Conservation (phyloP, 2,888 invertebrate species). For the Listrodromus nycthemerus region DNA sequence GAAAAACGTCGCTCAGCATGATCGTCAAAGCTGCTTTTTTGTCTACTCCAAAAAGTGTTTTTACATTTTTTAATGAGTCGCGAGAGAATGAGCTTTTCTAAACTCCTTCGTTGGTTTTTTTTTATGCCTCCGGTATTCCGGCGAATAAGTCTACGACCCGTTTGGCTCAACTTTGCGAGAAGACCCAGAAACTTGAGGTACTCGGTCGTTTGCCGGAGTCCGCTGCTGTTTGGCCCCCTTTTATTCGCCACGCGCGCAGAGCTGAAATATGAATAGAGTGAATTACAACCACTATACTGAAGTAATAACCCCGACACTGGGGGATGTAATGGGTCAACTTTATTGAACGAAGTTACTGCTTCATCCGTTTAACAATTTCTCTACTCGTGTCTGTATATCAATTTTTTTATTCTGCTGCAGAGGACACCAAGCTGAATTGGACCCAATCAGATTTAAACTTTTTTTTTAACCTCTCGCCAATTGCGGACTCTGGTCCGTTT, state of each 20-base stretch:
- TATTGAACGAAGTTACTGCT: constrained; percentile 30
- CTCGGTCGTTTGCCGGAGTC: constrained; percentile 14
- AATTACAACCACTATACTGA: constrained; percentile 12
- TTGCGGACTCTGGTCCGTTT: not conserved
- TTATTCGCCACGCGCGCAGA: constrained; percentile 28
- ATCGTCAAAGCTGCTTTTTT: constrained; percentile 26
- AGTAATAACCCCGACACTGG: constrained; percentile 18
- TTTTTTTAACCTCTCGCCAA: not conserved
- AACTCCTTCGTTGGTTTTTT: constrained; percentile 15
- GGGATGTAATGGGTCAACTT: constrained; percentile 52
- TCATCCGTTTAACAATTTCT: constrained; percentile 30
- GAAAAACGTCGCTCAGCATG: constrained; percentile 32
- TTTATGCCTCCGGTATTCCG: constrained; percentile 26
- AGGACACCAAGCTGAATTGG: not conserved
- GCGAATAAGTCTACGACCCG: constrained; percentile 21
- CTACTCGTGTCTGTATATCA: not conserved
- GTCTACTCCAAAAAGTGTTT: constrained; percentile 5
- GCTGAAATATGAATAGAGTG: constrained; percentile 22
- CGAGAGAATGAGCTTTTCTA: constrained; percentile 4
- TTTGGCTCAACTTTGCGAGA: constrained; percentile 7
- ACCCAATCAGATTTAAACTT: not conserved
- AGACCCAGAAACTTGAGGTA: constrained; percentile 52
- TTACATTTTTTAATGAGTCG: constrained; percentile 6
- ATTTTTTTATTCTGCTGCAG: not conserved
- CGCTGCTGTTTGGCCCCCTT: constrained; percentile 38